Evolutionary conservation across 2,797 vertebrate genomes (phyloP).

Genomic region (Valencia hispanica): DNA sequence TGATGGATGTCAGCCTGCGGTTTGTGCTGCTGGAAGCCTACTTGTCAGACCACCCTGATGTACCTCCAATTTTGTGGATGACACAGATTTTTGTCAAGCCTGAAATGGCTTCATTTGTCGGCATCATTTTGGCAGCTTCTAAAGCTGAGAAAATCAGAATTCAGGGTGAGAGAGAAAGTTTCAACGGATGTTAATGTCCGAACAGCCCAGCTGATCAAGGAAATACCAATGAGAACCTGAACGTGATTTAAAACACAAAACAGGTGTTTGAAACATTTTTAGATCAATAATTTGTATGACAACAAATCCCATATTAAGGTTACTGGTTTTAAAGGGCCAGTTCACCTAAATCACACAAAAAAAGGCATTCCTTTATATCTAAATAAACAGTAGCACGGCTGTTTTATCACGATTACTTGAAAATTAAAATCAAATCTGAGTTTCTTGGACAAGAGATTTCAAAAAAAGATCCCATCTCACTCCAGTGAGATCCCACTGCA

Average conservation of each 20-base stretch:
- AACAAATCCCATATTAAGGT: not conserved
- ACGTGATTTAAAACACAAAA: not conserved
- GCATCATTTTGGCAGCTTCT: slow-evolving; percentile 12
- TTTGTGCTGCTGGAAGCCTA: slow-evolving; percentile 16
- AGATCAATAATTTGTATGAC: not conserved
- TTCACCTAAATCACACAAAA: not conserved
- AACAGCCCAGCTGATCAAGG: slow-evolving; percentile 3
- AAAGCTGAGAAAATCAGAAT: slow-evolving; percentile 3
- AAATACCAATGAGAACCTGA: not conserved
- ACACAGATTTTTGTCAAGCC: slow-evolving; percentile 13
- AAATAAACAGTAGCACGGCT: not conserved
- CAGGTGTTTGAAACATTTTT: not conserved
- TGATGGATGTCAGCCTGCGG: slow-evolving; percentile 26
- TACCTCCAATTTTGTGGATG: slow-evolving; percentile 22
- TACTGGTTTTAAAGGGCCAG: not conserved
- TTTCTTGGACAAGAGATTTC: not conserved
- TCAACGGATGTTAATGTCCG: slow-evolving; percentile 2
- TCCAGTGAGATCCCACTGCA: not conserved
- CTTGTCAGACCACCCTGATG: slow-evolving; percentile 14
- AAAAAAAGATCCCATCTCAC: not conserved
- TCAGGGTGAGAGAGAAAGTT: not conserved
- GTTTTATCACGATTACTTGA: not conserved
- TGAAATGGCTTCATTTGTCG: slow-evolving; percentile 18
- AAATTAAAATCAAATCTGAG: not conserved
- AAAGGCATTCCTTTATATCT: not conserved